These are phyloP conservation scores for Austrolebias charrua DNA, from an alignment of 2,797 vertebrate genomes.

Conservation along the genomic window DNA sequence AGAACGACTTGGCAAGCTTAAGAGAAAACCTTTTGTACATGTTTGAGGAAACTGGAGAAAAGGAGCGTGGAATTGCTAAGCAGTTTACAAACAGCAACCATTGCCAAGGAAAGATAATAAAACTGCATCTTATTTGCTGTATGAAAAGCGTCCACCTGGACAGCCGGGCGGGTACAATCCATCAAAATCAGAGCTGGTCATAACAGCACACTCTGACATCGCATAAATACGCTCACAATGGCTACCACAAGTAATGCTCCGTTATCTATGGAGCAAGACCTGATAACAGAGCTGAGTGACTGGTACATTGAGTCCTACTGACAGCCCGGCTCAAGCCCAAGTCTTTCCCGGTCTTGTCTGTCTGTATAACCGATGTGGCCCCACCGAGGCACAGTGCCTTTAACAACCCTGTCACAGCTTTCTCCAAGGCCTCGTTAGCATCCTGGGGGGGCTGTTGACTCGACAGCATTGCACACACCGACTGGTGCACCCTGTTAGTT, in stretches of 20 bases:
- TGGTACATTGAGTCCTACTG: conserved; percentile 45
- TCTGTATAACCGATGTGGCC: conserved; percentile 52
- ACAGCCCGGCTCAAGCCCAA: conserved; percentile 46
- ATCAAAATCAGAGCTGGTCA: conserved; percentile 64
- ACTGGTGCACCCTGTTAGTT: conserved; percentile 28
- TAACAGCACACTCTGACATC: conserved; percentile 57
- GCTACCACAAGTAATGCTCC: conserved; percentile 58
- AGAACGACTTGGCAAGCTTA: conserved; percentile 15
- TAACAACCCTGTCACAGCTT: conserved; percentile 55
- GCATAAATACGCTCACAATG: conserved; percentile 51
- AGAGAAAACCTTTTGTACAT: conserved; percentile 16
- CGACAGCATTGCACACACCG: conserved; percentile 9
- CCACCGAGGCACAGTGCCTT: conserved; percentile 37
- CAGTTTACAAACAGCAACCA: conserved; percentile 17
- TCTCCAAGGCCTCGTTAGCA: conserved; percentile 58
- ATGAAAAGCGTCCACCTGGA: conserved; percentile 64
- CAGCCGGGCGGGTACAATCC: conserved; percentile 45
- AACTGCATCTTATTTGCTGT: conserved; percentile 59
- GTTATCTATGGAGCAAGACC: conserved; percentile 54
- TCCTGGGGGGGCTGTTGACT: conserved; percentile 31
- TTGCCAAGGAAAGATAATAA: conserved; percentile 50
- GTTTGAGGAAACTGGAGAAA: conserved; percentile 7
- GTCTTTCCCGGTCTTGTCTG: conserved; percentile 38
- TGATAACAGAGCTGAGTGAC: conserved; percentile 61
- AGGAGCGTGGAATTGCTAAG: conserved; percentile 9